phyloP scores from a whole-genome alignment of 2,888 invertebrate species.

The Ischnus inquisitorius region DNA sequence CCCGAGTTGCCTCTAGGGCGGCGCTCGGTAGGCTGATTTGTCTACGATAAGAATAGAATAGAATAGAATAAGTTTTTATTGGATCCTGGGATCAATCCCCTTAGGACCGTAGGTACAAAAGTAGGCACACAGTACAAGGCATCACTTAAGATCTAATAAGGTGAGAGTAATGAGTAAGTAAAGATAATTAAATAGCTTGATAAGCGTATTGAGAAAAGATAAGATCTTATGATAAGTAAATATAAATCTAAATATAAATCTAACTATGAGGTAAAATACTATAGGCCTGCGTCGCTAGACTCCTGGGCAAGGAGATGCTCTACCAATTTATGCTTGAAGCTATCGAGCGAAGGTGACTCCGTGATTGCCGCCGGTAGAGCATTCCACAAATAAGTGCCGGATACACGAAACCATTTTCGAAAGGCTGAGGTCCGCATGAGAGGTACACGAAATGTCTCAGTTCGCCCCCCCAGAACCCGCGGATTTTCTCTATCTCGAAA shows the following conservation, averaged over 20 bases:
- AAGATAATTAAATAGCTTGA: too few species aligned
- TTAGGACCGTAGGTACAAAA: not conserved
- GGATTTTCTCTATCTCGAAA: not conserved
- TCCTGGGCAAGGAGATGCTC: not conserved
- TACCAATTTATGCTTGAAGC: not conserved
- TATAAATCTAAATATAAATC: too few species aligned
- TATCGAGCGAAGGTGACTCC: not conserved
- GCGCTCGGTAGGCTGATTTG: too few species aligned
- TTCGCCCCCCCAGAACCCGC: not conserved
- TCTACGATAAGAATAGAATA: too few species aligned
- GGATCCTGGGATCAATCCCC: not conserved
- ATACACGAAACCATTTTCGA: not conserved
- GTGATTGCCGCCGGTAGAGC: not conserved
- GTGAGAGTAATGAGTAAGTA: too few species aligned
- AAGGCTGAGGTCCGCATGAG: not conserved
- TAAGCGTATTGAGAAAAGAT: too few species aligned
- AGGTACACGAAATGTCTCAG: not conserved
- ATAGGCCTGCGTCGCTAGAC: too few species aligned
- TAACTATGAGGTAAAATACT: too few species aligned
- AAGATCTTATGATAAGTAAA: too few species aligned
- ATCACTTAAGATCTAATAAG: too few species aligned
- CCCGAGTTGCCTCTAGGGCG: too few species aligned
- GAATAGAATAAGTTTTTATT: not conserved
- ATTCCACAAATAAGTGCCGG: not conserved
- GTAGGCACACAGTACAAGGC: too few species aligned